Conservation (phyloP, 2,888 invertebrate genomes). For the Nomada hirtipes region DNA sequence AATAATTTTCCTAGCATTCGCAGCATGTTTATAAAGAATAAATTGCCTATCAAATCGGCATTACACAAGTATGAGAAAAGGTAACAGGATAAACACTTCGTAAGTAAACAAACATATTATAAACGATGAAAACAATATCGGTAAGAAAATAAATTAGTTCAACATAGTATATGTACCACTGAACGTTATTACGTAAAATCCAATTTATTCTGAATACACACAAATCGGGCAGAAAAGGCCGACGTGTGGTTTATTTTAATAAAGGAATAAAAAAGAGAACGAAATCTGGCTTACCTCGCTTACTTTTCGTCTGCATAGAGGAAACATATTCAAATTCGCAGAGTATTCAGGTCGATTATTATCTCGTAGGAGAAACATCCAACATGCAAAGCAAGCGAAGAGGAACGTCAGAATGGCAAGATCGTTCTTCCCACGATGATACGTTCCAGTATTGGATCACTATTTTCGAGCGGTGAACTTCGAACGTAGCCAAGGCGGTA, state of each 20-base stretch:
- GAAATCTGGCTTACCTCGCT: constrained; percentile 52
- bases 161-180: background rate
- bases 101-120: background rate
- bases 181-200: background rate
- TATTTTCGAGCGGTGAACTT: constrained; percentile 38
- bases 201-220: background rate
- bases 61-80: background rate
- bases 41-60: background rate
- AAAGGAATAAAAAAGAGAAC: background rate
- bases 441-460: constrained; percentile 35
- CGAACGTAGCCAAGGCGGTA: constrained; percentile 39
- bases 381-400: constrained; percentile 25
- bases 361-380: constrained; percentile 28
- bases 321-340: constrained; percentile 52
- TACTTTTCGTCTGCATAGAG: constrained; percentile 19
- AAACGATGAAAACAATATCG: background rate
- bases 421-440: constrained; percentile 53
- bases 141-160: background rate
- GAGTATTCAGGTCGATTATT: constrained; percentile 5
- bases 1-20: background rate
- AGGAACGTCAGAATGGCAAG: constrained; percentile 27
- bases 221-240: background rate
- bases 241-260: background rate
- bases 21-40: background rate
- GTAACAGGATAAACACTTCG: background rate